Evolutionary conservation across 2,888 invertebrate genomes (phyloP).

Genomic region (Homarus gammarus): DNA sequence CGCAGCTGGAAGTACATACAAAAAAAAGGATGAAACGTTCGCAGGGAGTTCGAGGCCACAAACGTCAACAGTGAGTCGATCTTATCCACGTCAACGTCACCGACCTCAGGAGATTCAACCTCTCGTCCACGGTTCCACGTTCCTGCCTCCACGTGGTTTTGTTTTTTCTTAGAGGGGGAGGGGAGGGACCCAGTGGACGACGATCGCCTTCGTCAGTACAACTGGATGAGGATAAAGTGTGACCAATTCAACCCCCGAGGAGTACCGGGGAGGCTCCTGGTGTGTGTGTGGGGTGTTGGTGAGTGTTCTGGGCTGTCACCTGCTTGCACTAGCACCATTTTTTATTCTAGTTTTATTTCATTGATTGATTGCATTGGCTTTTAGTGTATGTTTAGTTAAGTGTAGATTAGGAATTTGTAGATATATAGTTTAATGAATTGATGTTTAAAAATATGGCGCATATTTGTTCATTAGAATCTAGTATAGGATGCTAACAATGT

Average conservation of each 20-base stretch:
- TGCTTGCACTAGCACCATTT: neutral
- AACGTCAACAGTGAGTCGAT: conserved; percentile 5
- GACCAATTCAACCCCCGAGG: no score
- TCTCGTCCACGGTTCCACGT: neutral
- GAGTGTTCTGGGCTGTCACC: conserved; percentile 14
- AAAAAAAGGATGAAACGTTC: conserved; percentile 16
- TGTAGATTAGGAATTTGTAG: no score
- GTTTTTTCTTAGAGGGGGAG: neutral
- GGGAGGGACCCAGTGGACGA: neutral
- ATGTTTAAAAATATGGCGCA: neutral
- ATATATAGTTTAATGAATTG: neutral
- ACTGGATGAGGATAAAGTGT: conserved; percentile 15
- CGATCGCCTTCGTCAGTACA: conserved; percentile 9
- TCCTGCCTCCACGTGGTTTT: neutral
- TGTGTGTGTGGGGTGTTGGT: neutral
- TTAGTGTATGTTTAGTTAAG: neutral
- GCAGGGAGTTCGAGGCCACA: conserved; percentile 8
- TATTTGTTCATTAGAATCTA: neutral
- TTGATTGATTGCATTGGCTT: neutral
- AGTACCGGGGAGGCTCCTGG: neutral
- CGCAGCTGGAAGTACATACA: neutral
- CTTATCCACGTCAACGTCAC: neutral
- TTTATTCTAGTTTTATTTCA: neutral
- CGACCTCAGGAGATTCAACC: neutral
- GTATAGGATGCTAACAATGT: neutral